Base-by-base conservation (phyloP, 2,888 invertebrate species). In the Odontothrips loti region DNA sequence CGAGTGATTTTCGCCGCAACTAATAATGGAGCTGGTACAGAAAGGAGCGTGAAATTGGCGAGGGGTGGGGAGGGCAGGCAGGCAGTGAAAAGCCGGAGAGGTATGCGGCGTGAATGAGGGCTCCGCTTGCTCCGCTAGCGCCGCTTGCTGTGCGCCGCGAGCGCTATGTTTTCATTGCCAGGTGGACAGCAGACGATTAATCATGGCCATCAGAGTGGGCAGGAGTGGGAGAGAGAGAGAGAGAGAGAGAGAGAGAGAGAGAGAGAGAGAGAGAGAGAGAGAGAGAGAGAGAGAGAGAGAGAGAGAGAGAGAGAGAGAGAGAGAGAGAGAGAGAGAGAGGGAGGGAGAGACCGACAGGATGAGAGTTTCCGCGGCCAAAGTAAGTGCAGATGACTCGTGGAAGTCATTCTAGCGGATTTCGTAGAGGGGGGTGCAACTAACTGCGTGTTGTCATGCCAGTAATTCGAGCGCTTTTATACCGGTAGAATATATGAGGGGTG, bases 191-290 rank as follows among this genome's bases (percentile, higher is more conserved):
- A 20, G 58, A 17, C 17, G 17, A 58, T 58, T 58, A 58, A 58
- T 58, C 58, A 58, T n/a, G 11, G n/a, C 58, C 20, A 15, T 8
- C 58, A 11, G 23, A 23, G n/a, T 2, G n/a, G n/a, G 63, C 15
- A n/a, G n/a, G 20, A 63, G 63, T 11, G 63, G n/a, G 63, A 63
- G 63, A 63, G 63, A 63, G 63, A 63, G 63, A 63, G 63, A 63
- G 63, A 63, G 63, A 63, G 63, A 63, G 63, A 63, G 63, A 63
- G 63, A 63, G 63, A 63, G 63, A 63, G 63, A 63, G 63, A 63
- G 63, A 63, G 63, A 63, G 63, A n/a, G 63, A 63, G 63, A 9
- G 23, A 23, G 23, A 23, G 63, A 63, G 63, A 63, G 63, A 51
- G 51, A 17, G 51, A 51, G 51, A 51, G 51, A 51, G 51, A 17